These are phyloP conservation scores for Cercopithecus hamlyni DNA, from an alignment of 2,797 vertebrate genomes.

Conservation along the genomic window DNA sequence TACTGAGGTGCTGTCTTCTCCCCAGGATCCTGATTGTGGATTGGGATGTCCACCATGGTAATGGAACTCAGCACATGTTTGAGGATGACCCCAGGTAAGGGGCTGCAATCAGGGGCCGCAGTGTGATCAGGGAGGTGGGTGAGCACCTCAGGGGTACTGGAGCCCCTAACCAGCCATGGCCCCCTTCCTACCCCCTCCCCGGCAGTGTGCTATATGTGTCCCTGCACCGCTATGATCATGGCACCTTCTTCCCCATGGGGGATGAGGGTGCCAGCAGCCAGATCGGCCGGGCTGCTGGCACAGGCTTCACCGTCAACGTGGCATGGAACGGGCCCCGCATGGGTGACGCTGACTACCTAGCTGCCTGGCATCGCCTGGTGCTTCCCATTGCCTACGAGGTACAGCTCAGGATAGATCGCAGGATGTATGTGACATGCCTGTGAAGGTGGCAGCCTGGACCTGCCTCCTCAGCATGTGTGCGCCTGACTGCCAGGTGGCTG, in stretches of 20 bases:
- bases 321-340: slow-evolving; percentile 90
- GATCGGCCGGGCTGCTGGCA: slow-evolving; percentile 87
- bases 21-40: slow-evolving; percentile 92
- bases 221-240: slow-evolving; percentile 93
- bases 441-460: background rate
- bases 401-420: background rate
- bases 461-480: background rate
- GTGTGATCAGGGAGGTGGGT: background rate
- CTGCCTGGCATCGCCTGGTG: slow-evolving; percentile 90
- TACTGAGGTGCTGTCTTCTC: background rate
- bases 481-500: background rate
- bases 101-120: background rate
- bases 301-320: slow-evolving; percentile 93
- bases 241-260: slow-evolving; percentile 91
- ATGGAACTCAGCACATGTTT: slow-evolving; percentile 95
- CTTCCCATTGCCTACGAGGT: slow-evolving; percentile 94
- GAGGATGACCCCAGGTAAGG: slow-evolving; percentile 91
- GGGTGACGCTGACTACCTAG: slow-evolving; percentile 92
- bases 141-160: background rate
- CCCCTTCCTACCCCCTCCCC: background rate
- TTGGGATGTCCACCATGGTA: slow-evolving; percentile 96
- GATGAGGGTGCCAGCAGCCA: slow-evolving; percentile 86
- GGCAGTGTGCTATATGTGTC: slow-evolving; percentile 92
- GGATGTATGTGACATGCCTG: background rate
- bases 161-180: background rate